These are phyloP conservation scores for Entomyzon cyanotis DNA, from an alignment of 2,113 vertebrate genomes.

Conservation along the genomic window DNA sequence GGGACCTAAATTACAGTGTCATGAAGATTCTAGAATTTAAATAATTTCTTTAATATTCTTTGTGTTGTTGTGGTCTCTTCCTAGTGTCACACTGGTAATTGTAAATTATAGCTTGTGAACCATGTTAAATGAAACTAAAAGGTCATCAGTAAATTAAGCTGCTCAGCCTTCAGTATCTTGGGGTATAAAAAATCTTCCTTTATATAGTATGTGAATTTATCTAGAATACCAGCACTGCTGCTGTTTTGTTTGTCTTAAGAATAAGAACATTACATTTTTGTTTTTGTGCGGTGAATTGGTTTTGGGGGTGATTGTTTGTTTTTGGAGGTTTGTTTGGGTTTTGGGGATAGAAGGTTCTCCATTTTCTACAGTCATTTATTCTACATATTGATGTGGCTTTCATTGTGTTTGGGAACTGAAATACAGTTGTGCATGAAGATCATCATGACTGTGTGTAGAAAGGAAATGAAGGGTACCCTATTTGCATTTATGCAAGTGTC, in stretches of 20 bases:
- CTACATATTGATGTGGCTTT: background rate
- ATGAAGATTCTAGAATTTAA: background rate
- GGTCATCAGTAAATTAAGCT: background rate
- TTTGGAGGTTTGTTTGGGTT: background rate
- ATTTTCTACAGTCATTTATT: background rate
- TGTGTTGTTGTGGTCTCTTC: background rate
- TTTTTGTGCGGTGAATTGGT: too few species aligned
- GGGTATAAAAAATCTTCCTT: background rate
- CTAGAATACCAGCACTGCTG: background rate
- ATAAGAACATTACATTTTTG: background rate
- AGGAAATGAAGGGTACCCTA: background rate
- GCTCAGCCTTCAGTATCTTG: background rate
- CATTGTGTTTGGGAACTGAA: background rate
- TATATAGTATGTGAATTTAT: background rate
- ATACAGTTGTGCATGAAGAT: background rate
- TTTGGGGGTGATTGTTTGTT: background rate
- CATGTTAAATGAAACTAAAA: background rate
- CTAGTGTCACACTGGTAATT: background rate
- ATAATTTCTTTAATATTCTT: background rate
- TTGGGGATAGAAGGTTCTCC: background rate
- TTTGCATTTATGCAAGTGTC: background rate
- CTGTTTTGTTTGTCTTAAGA: background rate
- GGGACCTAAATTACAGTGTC: background rate
- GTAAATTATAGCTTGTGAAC: background rate
- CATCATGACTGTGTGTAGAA: background rate